Percentiles rank a stretch among this genome's conserved stretches.
Evolutionary conservation across 2,113 vertebrate genomes (phyloP).

Genomic region (Gymnorhina tibicen): DNA sequence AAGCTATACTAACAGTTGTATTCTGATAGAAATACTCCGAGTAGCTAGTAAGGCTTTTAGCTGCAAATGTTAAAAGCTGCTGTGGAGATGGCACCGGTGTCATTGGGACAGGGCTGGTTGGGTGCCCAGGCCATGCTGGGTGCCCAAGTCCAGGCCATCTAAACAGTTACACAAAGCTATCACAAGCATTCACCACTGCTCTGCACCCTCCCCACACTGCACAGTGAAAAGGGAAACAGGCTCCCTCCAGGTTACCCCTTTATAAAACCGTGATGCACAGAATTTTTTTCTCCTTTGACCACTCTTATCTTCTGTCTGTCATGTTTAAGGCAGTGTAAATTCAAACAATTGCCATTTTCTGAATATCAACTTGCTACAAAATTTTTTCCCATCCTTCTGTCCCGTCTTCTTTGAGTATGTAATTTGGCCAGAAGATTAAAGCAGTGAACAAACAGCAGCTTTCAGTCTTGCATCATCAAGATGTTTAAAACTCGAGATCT

Average conservation of each 20-base stretch:
- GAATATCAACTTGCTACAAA: background rate
- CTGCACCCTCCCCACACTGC: background rate
- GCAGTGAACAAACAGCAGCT: background rate
- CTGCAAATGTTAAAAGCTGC: background rate
- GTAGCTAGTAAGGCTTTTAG: background rate
- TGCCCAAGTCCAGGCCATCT: background rate
- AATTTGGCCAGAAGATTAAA: background rate
- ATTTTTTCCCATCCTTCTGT: background rate
- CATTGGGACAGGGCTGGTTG: background rate
- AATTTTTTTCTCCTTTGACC: background rate
- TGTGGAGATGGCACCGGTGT: background rate
- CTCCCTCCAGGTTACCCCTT: background rate
- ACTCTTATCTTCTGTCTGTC: background rate
- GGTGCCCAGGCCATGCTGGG: background rate
- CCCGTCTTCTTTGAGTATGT: background rate
- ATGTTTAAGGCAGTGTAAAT: background rate
- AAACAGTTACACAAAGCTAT: background rate
- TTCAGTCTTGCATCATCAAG: background rate
- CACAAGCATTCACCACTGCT: background rate
- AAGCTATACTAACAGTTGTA: background rate
- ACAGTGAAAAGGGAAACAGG: background rate
- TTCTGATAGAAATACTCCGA: background rate
- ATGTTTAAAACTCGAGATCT: background rate
- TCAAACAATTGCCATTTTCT: background rate
- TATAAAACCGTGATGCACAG: rapidly evolving